phyloP scores from a whole-genome alignment of 2,113 vertebrate genomes.

The Hippocampus comes region DNA sequence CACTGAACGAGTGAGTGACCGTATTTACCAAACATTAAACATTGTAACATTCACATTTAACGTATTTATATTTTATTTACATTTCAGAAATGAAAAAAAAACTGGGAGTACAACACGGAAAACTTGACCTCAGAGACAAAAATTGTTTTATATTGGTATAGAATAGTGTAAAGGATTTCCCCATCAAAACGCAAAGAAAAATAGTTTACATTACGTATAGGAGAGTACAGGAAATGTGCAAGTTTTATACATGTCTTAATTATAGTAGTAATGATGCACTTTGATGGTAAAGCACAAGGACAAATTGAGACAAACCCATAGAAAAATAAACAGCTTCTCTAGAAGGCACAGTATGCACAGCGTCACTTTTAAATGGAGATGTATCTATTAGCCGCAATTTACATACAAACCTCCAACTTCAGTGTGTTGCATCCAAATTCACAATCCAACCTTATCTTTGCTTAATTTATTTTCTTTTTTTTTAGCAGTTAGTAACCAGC shows the following conservation, averaged over 20 bases:
- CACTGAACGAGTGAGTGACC: background rate
- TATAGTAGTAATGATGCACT: slow-evolving; percentile 54
- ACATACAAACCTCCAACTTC: slow-evolving; percentile 26
- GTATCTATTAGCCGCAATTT: slow-evolving; percentile 27
- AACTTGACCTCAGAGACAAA: slow-evolving; percentile 25
- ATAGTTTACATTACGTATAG: slow-evolving; percentile 59
- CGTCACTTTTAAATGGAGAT: slow-evolving; percentile 46
- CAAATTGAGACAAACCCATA: slow-evolving; percentile 45
- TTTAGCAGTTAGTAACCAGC: slow-evolving; percentile 34
- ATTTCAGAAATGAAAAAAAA: slow-evolving; percentile 55
- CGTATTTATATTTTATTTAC: slow-evolving; percentile 74
- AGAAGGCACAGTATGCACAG: slow-evolving; percentile 73
- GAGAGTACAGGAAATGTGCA: slow-evolving; percentile 67
- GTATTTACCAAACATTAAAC: background rate
- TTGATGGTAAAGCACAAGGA: slow-evolving; percentile 40
- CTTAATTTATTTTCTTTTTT: slow-evolving; percentile 15
- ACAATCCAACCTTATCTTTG: background rate
- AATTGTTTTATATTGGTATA: slow-evolving; percentile 40
- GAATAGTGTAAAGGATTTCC: slow-evolving; percentile 51
- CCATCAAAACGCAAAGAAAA: slow-evolving; percentile 39
- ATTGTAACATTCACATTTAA: background rate
- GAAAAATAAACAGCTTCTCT: slow-evolving; percentile 43
- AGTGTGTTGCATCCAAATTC: slow-evolving; percentile 19
- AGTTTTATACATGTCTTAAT: slow-evolving; percentile 54
- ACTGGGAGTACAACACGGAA: slow-evolving; percentile 36